These are phyloP conservation scores for Thysanoteuthis rhombus DNA, from an alignment of 2,888 invertebrate species.

Conservation along the genomic window DNA sequence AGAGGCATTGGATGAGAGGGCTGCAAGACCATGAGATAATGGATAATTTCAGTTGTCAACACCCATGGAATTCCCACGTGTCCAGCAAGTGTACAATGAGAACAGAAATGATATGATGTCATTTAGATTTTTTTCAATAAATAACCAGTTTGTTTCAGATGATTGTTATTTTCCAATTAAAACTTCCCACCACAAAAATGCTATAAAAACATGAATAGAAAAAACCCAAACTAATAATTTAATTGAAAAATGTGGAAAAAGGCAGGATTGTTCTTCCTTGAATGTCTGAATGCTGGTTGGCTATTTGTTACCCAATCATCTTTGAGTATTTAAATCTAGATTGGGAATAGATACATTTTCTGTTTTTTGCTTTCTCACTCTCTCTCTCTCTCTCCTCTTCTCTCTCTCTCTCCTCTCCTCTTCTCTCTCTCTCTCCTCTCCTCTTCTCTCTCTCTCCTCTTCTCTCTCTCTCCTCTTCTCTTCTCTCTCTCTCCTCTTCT, in stretches of 20 bases:
- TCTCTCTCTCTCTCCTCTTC: not conserved
- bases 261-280: not conserved
- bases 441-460: not conserved
- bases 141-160: no score
- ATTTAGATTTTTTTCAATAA: no score
- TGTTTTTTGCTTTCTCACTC: not conserved
- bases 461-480: no score
- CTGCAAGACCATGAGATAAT: no score
- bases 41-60: no score
- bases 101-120: no score
- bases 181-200: not conserved
- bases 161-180: not conserved
- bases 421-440: not conserved
- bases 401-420: not conserved
- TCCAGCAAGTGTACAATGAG: no score
- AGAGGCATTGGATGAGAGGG: no score
- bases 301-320: not conserved
- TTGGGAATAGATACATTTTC: not conserved
- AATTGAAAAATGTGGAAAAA: not conserved
- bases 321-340: not conserved
- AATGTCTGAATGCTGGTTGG: not conserved
- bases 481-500: no score
- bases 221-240: not conserved
- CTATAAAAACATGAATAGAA: not conserved
- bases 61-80: no score